phyloP scores from a whole-genome alignment of 2,113 vertebrate genomes.

The Edolisoma coerulescens region DNA sequence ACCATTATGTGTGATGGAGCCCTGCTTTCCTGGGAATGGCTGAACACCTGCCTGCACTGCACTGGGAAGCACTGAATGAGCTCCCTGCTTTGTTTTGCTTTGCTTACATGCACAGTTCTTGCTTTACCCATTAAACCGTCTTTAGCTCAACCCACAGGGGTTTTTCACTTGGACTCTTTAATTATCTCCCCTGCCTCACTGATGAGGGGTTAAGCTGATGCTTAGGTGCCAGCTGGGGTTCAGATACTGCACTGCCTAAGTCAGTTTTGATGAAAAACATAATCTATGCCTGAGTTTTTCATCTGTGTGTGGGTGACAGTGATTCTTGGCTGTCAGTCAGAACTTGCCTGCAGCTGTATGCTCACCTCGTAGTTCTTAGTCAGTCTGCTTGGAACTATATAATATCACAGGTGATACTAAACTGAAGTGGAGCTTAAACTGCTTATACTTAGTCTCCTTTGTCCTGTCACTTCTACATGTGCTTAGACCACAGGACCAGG shows the following conservation, averaged over 20 bases:
- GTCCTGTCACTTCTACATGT: neutral
- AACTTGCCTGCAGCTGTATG: neutral
- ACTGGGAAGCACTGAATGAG: neutral
- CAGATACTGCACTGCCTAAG: fast-evolving
- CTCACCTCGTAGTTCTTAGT: neutral
- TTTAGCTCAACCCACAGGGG: neutral
- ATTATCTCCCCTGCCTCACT: neutral
- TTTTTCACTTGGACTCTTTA: neutral
- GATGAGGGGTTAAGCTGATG: neutral
- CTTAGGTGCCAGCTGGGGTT: neutral
- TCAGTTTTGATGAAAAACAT: neutral
- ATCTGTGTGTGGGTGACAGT: neutral
- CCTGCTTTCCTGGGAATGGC: neutral
- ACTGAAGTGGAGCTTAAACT: neutral
- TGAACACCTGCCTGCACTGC: neutral
- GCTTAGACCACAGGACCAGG: neutral
- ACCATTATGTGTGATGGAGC: neutral
- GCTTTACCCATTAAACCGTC: neutral
- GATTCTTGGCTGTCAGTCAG: neutral
- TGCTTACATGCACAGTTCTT: neutral
- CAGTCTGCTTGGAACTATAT: neutral
- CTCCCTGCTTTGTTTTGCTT: neutral
- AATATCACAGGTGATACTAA: neutral
- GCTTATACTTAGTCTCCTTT: neutral
- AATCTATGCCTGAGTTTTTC: neutral